phyloP scores from a whole-genome alignment of 2,888 invertebrate species.

The Carterocephalus palaemon region DNA sequence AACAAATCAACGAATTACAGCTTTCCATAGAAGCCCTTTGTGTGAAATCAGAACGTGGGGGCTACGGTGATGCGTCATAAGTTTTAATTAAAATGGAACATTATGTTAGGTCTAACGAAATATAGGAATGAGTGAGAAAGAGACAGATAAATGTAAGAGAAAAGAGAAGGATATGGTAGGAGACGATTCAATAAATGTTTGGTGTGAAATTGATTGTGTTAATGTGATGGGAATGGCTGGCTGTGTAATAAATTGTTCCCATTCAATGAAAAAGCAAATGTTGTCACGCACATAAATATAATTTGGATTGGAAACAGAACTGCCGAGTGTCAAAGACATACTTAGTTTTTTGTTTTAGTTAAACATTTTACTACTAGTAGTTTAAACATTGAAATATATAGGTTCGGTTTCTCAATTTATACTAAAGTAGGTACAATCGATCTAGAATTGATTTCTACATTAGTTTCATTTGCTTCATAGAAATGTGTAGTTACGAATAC shows the following conservation, averaged over 20 bases:
- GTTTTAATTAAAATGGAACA: slow-evolving; percentile 73
- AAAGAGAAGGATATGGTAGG: slow-evolving; percentile 41
- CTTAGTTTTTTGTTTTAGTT: too few species aligned
- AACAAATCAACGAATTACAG: slow-evolving; percentile 63
- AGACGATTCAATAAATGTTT: slow-evolving; percentile 49
- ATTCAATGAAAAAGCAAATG: slow-evolving; percentile 45
- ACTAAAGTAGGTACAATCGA: too few species aligned
- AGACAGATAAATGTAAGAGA: not conserved
- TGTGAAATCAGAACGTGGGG: slow-evolving; percentile 46
- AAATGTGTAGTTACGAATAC: too few species aligned
- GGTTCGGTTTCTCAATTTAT: too few species aligned
- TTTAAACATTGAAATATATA: too few species aligned
- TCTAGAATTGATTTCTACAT: too few species aligned
- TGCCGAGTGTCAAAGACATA: too few species aligned
- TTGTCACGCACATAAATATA: slow-evolving; percentile 48
- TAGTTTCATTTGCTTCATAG: too few species aligned
- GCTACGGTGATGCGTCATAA: slow-evolving; percentile 67
- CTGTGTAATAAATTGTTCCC: slow-evolving; percentile 48
- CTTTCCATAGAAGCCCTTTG: slow-evolving; percentile 45
- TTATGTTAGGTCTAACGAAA: slow-evolving; percentile 49
- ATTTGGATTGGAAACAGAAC: too few species aligned
- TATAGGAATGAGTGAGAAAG: not conserved
- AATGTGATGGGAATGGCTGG: slow-evolving; percentile 41
- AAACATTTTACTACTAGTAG: too few species aligned
- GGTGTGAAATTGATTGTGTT: slow-evolving; percentile 65